Evolutionary conservation across 2,113 vertebrate genomes (phyloP).

Genomic region (Pandion haliaetus): DNA sequence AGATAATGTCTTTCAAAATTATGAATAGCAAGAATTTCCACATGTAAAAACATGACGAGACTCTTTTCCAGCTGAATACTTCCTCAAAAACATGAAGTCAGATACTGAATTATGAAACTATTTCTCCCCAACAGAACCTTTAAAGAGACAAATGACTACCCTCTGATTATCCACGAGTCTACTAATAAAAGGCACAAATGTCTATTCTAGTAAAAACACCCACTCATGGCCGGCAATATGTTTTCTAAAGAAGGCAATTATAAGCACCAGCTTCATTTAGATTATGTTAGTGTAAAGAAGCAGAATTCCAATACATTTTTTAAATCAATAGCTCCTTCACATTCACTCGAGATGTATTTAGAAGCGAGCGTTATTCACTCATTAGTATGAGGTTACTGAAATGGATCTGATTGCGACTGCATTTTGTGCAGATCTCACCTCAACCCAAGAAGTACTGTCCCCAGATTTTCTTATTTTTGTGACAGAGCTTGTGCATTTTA

Average conservation of each 20-base stretch:
- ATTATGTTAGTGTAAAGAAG: not conserved
- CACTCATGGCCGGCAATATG: not conserved
- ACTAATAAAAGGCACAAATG: conserved; percentile 6
- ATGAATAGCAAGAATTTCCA: not conserved
- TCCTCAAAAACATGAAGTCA: not conserved
- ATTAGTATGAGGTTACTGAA: not conserved
- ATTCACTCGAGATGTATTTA: not conserved
- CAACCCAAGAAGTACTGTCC: not conserved
- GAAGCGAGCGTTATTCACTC: not conserved
- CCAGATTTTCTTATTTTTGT: not conserved
- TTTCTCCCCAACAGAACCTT: not conserved
- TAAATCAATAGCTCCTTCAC: conserved; percentile 4
- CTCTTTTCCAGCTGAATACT: not conserved
- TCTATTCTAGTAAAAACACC: conserved; percentile 32
- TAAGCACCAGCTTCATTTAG: not conserved
- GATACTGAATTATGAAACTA: not conserved
- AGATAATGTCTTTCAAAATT: not conserved
- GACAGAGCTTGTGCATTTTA: not conserved
- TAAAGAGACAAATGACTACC: conserved; percentile 4
- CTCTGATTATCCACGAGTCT: conserved; percentile 12
- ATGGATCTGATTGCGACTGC: not conserved
- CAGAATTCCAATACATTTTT: conserved; percentile 6
- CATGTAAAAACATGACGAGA: not conserved
- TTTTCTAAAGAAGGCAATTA: not conserved
- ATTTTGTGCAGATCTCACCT: not conserved